Evolutionary conservation across 2,113 vertebrate genomes (phyloP), one percentile per base, ranked within the genome.

Genomic region (Chionodraco myersi): DNA sequence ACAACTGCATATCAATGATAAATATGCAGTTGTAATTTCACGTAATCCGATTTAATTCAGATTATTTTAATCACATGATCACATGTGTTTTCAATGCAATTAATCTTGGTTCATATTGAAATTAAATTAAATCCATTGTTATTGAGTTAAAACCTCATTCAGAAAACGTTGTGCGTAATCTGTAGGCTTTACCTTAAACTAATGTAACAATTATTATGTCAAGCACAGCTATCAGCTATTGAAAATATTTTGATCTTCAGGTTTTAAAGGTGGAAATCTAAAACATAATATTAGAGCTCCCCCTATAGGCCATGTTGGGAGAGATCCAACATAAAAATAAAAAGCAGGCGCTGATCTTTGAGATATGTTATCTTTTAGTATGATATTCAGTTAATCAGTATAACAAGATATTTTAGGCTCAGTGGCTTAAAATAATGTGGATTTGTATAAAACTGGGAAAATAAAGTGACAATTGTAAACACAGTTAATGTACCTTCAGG

Each of bases 221-320:
- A 26, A 23, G 2, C 21, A 9, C 48, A 15, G 8, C 6, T 13
- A 5, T 47, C 18, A 41, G 36, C 21, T 21, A 21, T 21, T 21
- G 21, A 21, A 21, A 21, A 21, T 21, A 21, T 21, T 21, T 21
- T 1, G 21, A 21, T 21, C 1, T 70, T 60, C 4, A 34, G 36
- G 3, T 51, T 41, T 14, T 13, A 65, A 54, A 49, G 13, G 12
- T 23, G 26, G 26, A 64, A 6, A 30, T 61, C 9, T 49, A 10
- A 76, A 75, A 78, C 16, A 14, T 84, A 61, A 78, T 84, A 72
- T 78, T 83, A 57, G 89, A 86, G 87, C 82, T 69, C 89, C 90
- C 88, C 79, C 89, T 92, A 60, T 58, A 75, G 82, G 16, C 71
- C 69, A 74, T 48, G n/a, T 21, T 69, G 54, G 21, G 2, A 70